Base-by-base conservation (phyloP, 2,113 vertebrate species). In the Leuciscus idus region DNA sequence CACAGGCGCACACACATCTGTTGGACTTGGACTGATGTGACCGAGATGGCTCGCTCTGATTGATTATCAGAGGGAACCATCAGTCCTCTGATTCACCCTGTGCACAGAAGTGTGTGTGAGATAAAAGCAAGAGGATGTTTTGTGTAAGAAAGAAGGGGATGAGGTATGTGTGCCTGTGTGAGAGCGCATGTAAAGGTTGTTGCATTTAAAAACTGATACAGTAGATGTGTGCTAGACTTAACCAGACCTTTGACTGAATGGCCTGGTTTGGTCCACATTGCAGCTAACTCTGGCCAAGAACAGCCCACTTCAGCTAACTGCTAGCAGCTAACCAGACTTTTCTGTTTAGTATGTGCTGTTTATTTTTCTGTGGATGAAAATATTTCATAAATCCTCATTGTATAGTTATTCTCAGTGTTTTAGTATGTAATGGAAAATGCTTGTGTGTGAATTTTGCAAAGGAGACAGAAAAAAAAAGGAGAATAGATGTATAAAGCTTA, bases 21-120 rank as follows among this genome's bases (percentile, higher is more conserved):
- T 64, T 81, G n/a, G 57, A 15, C 55, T 46, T 62, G 36, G n/a
- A 48, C 36, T 11, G 59, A 64, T 80, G 21, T 61, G 52, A 80
- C 55, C 4, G 23, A 43, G 55, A 61, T 43, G 21, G 7, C 39
- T 64, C 1, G 2, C 59, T 81, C 30, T 81, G 78, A 64, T 28
- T 64, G 39, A 39, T n/a, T 64, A 81, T 81, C 78, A 28, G 78
- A 21, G 78, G 43, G n/a, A 81, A 19, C 59, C 39, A 81, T 81
- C 78, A 81, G 78, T 81, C 39, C 59, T 64, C 36, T 64, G 36
- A 81, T 28, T 81, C 78, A 81, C 59, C n/a, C 59, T 81, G 59
- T 81, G 78, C 23, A 9, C 39, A 43, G 39, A 64, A 59, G 36
- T 36, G 55, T 36, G 81, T 52, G 61, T 46, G 39, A 72, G 46